Evolutionary conservation across 1,140 invertebrate genomes (phyloP), one percentile per base, ranked within the genome.

Genomic region (Drosophila baimaii): DNA sequence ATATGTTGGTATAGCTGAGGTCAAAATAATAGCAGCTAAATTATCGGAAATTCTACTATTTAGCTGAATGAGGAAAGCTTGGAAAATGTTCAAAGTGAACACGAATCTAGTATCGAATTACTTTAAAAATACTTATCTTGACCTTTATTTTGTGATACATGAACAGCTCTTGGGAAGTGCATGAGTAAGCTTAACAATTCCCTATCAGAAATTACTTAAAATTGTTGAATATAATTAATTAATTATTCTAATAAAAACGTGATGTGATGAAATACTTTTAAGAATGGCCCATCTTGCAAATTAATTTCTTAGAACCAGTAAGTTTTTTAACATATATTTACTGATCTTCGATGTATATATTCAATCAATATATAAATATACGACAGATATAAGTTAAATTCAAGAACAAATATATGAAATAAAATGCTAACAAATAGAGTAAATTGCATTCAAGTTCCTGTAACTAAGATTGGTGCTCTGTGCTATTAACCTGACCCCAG

Each of bases 1-100:
- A 51, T 51, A 25, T 55, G 68, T 47, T 39, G 54, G 2, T 19
- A 44, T 57, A 63, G 6, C 8, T 10, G 37, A 9, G 29, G 62
- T 8, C 23, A 23, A 12, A 1, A 29, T 10, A 35, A n/a, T 69
- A 65, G 44, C 9, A 33, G n/a, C 31, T 19, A 8, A 15, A 6
- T 39, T 8, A 49, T 12, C 2, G 13, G 1, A 29, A 29, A 10
- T 10, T 5, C 5, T 10, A 27, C 0, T n/a, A 4, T 25, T 47
- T 4, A n/a, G 8, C 3, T 31, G 3, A 12, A 33, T 31, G 5
- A 10, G 1, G 29, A 6, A 7, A 19, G 17, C n/a, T 2, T 31
- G 5, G 6, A 33, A 21, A 33, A 5, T 21, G 7, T 15, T 21
- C 0, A 0, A 29, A 0, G 5, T 51, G 4, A 12, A 4, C n/a